phyloP scores from a whole-genome alignment of 2,888 invertebrate species.

The Mellilla xanthometata region DNA sequence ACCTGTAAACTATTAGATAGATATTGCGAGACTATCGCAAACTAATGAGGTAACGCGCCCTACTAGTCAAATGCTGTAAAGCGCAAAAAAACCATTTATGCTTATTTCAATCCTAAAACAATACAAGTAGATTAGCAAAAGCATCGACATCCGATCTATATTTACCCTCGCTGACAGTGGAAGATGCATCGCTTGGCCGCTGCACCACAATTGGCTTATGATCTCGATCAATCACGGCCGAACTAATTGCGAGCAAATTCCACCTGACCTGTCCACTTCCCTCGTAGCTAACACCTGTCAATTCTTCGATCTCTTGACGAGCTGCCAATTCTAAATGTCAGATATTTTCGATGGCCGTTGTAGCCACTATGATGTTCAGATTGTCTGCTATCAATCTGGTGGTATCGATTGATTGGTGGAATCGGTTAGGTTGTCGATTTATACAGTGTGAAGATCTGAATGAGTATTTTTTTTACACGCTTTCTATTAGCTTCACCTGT shows the following conservation, averaged over 20 bases:
- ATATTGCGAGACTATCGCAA: too few species aligned
- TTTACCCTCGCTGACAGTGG: conserved; percentile 8
- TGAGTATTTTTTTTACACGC: too few species aligned
- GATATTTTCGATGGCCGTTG: conserved; percentile 8
- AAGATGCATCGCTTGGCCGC: conserved; percentile 15
- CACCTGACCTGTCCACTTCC: conserved; percentile 9
- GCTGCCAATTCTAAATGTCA: conserved; percentile 46
- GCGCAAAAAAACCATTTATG: too few species aligned
- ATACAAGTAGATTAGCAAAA: not conserved
- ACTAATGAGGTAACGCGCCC: too few species aligned
- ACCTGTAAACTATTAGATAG: too few species aligned
- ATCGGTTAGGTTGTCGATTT: too few species aligned
- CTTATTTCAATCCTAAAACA: too few species aligned
- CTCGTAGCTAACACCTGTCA: conserved; percentile 37
- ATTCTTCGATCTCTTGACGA: conserved; percentile 44
- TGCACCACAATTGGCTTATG: conserved; percentile 21
- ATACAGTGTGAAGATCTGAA: too few species aligned
- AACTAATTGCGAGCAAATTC: conserved; percentile 26
- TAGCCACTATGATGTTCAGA: too few species aligned
- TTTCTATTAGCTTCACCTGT: too few species aligned
- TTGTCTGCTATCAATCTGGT: conserved; percentile 4
- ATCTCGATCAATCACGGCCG: conserved; percentile 23
- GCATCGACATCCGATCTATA: conserved; percentile 9
- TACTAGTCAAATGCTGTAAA: too few species aligned
- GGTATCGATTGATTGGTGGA: too few species aligned